Percentiles rank a stretch among this genome's conserved stretches.
Evolutionary conservation across 2,888 invertebrate species (phyloP).

Genomic region (Lamellibrachia columna): DNA sequence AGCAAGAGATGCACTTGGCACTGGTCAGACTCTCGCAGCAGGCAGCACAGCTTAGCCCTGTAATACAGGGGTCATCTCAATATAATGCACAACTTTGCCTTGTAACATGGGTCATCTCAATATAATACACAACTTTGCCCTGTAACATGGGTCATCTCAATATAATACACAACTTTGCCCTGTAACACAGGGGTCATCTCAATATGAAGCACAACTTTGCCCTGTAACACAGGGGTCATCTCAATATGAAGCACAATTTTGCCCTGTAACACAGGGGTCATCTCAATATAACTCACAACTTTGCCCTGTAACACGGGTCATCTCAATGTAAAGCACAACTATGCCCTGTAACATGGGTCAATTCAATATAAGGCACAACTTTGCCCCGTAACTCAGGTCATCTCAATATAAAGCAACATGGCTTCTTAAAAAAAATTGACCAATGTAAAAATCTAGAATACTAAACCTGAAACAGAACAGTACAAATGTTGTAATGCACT

Average conservation of each 20-base stretch:
- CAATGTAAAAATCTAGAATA: background rate
- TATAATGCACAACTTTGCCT: background rate
- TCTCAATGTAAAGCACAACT: too few species aligned
- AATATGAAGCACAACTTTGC: background rate
- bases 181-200: too few species aligned
- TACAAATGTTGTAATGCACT: too few species aligned
- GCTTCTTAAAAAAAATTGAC: conserved; percentile 1
- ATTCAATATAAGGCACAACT: too few species aligned
- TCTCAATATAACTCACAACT: background rate
- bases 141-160: too few species aligned
- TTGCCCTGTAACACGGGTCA: background rate
- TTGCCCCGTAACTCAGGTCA: background rate
- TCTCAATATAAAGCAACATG: background rate
- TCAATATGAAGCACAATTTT: background rate
- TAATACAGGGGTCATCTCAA: conserved; percentile 18
- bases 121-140: too few species aligned
- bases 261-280: background rate
- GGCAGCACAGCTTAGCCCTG: conserved; percentile 64
- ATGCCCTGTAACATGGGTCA: background rate
- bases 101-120: background rate
- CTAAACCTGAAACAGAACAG: background rate
- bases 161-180: too few species aligned
- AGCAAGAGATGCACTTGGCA: conserved; percentile 67
- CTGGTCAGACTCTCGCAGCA: conserved; percentile 65
- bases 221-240: background rate